Percentiles rank a stretch among this genome's conserved stretches.
Evolutionary conservation across 2,797 vertebrate genomes (phyloP).

Genomic region (Rhabdomys pumilio): DNA sequence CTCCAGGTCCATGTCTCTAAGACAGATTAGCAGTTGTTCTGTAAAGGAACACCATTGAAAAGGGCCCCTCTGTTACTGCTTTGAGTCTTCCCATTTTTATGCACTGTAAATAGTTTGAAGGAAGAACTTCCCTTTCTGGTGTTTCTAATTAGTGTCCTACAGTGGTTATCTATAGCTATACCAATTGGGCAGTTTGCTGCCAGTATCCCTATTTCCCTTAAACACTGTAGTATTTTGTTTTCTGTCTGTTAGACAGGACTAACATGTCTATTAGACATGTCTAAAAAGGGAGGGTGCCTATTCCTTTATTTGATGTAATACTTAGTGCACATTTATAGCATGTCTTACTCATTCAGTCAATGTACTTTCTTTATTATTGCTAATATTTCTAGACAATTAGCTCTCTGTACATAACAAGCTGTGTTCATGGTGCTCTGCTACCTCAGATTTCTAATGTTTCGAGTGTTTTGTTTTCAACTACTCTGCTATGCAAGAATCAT

Average conservation of each 20-base stretch:
- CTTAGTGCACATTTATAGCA: background rate
- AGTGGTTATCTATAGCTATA: background rate
- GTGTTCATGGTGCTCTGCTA: conserved; percentile 2
- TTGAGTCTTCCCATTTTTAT: conserved; percentile 64
- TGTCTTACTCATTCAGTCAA: background rate
- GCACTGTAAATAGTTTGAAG: background rate
- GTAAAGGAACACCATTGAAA: background rate
- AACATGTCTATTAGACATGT: background rate
- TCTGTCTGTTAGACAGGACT: background rate
- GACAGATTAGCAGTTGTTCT: conserved; percentile 36
- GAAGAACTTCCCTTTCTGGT: background rate
- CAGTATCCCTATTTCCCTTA: background rate
- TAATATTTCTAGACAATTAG: conserved; percentile 36
- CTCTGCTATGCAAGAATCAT: conserved; percentile 16
- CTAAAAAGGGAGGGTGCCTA: background rate
- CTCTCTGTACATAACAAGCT: background rate
- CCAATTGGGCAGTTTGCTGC: background rate
- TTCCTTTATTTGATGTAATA: background rate
- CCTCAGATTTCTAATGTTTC: background rate
- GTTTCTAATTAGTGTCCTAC: conserved; percentile 43
- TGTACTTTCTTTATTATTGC: conserved; percentile 5
- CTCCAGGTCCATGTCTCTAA: conserved; percentile 45
- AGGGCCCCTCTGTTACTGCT: background rate
- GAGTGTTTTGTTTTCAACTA: background rate
- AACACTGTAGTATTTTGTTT: background rate